Evolutionary conservation across 2,797 vertebrate genomes (phyloP).

Genomic region (Cirrhinus molitorella): DNA sequence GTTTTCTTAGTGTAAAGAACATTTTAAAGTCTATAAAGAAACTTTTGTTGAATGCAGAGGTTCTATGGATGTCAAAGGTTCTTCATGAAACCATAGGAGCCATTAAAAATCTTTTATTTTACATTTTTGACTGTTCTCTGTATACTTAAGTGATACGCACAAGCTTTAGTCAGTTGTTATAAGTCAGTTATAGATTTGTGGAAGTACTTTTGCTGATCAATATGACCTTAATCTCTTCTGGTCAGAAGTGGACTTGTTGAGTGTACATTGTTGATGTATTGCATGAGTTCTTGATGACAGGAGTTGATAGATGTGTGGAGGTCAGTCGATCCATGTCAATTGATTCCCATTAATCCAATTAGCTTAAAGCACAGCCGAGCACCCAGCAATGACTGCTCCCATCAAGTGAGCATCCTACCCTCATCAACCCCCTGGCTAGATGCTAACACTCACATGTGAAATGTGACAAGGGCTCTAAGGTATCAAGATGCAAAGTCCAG

Average conservation of each 20-base stretch:
- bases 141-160: neutral
- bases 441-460: constrained; percentile 6
- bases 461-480: neutral
- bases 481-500: neutral
- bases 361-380: constrained; percentile 6
- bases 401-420: constrained; percentile 1
- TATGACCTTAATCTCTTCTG: constrained; percentile 22
- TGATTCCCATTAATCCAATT: constrained; percentile 49
- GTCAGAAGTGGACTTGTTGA: neutral
- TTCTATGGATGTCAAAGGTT: too few species aligned
- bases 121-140: neutral
- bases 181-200: constrained; percentile 22
- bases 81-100: too few species aligned
- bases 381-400: constrained; percentile 21
- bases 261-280: neutral
- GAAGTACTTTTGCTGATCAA: neutral
- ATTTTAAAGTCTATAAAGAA: too few species aligned
- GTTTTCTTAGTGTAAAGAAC: too few species aligned
- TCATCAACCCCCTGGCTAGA: neutral
- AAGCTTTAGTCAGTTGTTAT: neutral
- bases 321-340: constrained; percentile 46
- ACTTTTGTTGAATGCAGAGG: too few species aligned
- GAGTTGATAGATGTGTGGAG: constrained; percentile 26
- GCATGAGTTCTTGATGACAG: neutral
- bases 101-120: too few species aligned